Conservation (phyloP, 2,888 invertebrate genomes). For the Apoda limacodes region DNA sequence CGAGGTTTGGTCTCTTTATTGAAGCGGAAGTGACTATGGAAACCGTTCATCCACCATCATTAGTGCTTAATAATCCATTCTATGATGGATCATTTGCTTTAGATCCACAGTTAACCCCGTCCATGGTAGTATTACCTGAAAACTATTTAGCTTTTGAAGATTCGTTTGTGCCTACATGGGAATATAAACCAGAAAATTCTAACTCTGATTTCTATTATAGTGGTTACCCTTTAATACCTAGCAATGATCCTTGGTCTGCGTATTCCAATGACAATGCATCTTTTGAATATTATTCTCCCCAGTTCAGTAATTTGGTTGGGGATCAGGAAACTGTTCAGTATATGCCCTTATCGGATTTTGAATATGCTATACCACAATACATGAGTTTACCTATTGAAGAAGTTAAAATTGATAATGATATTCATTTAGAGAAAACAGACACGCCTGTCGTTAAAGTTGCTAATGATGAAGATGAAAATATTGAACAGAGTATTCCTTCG, state of each 20-base stretch:
- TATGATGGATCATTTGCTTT: constrained; percentile 56
- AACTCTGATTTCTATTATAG: constrained; percentile 49
- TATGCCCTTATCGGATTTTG: constrained; percentile 56
- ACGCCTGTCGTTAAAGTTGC: not conserved
- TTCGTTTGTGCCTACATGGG: constrained; percentile 59
- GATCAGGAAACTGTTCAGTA: constrained; percentile 45
- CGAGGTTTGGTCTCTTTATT: constrained; percentile 50
- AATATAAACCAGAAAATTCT: constrained; percentile 48
- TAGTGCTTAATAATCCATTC: constrained; percentile 64
- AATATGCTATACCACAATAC: constrained; percentile 54
- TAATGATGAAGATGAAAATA: not conserved
- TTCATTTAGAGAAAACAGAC: not conserved
- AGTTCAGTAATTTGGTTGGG: constrained; percentile 38
- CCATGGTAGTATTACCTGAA: constrained; percentile 54
- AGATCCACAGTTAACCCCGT: constrained; percentile 39
- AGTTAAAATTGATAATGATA: constrained; percentile 20
- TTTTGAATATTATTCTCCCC: constrained; percentile 49
- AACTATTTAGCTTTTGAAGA: constrained; percentile 66
- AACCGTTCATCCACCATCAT: constrained; percentile 40
- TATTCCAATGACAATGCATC: constrained; percentile 43
- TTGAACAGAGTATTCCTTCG: constrained; percentile 18
- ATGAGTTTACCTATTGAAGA: constrained; percentile 44
- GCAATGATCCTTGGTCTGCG: constrained; percentile 58
- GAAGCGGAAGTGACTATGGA: constrained; percentile 51
- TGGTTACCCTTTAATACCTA: constrained; percentile 47